A percentile compares a stretch with the other conserved stretches of the same genome.
phyloP scores from a whole-genome alignment of 2,888 invertebrate genomes.

The Eumerus sabulonum region DNA sequence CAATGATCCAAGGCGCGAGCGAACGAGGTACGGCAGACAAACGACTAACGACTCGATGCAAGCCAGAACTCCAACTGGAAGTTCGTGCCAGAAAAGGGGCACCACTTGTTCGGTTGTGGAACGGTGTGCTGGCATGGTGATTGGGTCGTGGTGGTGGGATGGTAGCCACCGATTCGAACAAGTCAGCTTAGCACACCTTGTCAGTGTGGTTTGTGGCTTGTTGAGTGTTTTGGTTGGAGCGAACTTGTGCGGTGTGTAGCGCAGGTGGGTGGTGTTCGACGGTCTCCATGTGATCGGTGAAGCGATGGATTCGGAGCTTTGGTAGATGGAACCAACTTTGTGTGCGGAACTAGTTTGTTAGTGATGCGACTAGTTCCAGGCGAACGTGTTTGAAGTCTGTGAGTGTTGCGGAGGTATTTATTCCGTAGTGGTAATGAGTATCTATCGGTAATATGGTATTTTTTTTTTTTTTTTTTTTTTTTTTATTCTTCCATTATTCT shows the following conservation, averaged over 20 bases:
- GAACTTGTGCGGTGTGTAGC: conserved; percentile 6
- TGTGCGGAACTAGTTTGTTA: background rate
- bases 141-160: conserved; percentile 17
- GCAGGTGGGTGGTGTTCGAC: no score
- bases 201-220: background rate
- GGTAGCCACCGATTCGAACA: conserved; percentile 30
- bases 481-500: no score
- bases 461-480: no score
- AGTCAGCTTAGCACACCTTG: conserved; percentile 57
- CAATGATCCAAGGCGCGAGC: conserved; percentile 27
- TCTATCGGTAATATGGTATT: no score
- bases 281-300: no score
- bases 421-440: no score
- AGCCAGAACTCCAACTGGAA: conserved; percentile 65
- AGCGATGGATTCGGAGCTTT: conserved; percentile 28
- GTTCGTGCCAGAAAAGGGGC: conserved; percentile 42
- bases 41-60: conserved; percentile 44
- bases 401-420: background rate
- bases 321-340: conserved; percentile 12
- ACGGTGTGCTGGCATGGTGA: conserved; percentile 54
- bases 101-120: conserved; percentile 55
- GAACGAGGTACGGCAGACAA: no score
- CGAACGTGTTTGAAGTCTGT: background rate
- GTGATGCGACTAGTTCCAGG: background rate
- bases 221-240: background rate